These are phyloP conservation scores for Dendrocopos noguchii DNA, from an alignment of 2,113 vertebrate species.

Conservation along the genomic window DNA sequence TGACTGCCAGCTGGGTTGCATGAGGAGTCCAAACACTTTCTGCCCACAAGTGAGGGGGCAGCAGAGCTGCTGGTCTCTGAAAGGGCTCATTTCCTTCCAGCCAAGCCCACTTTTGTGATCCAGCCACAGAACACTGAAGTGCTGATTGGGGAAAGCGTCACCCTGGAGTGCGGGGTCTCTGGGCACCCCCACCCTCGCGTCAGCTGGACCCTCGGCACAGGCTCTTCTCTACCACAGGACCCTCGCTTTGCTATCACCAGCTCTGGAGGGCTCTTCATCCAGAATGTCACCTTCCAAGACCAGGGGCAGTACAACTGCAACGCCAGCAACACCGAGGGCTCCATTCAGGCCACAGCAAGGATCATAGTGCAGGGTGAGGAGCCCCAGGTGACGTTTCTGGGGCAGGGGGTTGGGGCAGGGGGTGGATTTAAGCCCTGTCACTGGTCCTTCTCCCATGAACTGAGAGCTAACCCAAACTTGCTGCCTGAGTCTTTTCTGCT, in stretches of 20 bases:
- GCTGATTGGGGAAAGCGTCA: conserved; percentile 89
- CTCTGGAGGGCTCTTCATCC: conserved; percentile 89
- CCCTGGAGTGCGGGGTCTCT: conserved; percentile 90
- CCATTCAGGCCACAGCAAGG: conserved; percentile 85
- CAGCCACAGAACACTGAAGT: conserved; percentile 93
- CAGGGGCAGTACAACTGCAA: conserved; percentile 90
- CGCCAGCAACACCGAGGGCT: conserved; percentile 88
- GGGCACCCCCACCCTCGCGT: conserved; percentile 87
- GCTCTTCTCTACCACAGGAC: conserved; percentile 80
- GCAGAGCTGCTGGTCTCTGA: neutral
- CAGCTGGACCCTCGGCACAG: conserved; percentile 86
- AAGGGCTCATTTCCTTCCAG: conserved; percentile 60
- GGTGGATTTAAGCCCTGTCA: neutral
- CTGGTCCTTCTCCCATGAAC: neutral
- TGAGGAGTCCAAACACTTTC: neutral
- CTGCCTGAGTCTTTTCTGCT: neutral
- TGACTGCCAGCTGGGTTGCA: neutral
- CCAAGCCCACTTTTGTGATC: conserved; percentile 90
- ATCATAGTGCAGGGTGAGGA: conserved; percentile 90
- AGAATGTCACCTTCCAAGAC: conserved; percentile 84
- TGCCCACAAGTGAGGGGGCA: neutral
- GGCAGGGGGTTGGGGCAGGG: fast-evolving
- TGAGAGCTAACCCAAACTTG: neutral
- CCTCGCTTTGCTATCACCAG: conserved; percentile 85
- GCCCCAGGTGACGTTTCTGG: neutral